phyloP scores from a whole-genome alignment of 35 echinoderm and acorn worm genomes.

The Heliocidaris tuberculata region DNA sequence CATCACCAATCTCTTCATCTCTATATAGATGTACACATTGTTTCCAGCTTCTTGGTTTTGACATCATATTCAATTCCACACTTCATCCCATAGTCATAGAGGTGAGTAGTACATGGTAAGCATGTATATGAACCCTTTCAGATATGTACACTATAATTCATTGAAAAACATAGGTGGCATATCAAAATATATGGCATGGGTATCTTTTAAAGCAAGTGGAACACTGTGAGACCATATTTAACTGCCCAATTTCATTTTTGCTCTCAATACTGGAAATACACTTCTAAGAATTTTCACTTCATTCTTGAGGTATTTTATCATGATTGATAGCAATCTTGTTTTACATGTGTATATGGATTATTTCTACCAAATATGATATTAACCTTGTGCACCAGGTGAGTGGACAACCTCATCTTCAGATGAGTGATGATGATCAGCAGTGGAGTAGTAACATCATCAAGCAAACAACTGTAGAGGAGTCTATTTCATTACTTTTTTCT shows the following conservation, averaged over 20 bases:
- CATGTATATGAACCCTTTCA: no score
- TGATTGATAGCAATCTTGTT: no score
- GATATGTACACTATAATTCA: no score
- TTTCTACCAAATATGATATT: not conserved
- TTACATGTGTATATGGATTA: no score
- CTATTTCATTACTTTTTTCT: constrained; percentile 72
- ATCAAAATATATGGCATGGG: no score
- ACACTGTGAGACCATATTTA: no score
- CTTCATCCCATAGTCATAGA: constrained; percentile 91
- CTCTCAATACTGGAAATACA: no score
- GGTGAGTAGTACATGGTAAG: constrained; percentile 50
- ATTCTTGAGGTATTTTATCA: no score
- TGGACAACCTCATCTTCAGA: constrained; percentile 81
- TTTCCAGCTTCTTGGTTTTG: constrained; percentile 86
- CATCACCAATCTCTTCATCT: not conserved
- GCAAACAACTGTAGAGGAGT: constrained; percentile 75
- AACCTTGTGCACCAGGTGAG: constrained; percentile 64
- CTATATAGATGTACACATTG: constrained; percentile 72
- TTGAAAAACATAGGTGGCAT: no score
- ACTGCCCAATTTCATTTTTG: no score
- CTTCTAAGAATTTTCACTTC: no score
- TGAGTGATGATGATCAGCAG: constrained; percentile 43
- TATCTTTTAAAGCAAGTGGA: no score
- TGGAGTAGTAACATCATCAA: constrained; percentile 64
- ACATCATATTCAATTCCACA: constrained; percentile 93